Base-by-base conservation (phyloP, 2,797 vertebrate species). In the Notolabrus celidotus region DNA sequence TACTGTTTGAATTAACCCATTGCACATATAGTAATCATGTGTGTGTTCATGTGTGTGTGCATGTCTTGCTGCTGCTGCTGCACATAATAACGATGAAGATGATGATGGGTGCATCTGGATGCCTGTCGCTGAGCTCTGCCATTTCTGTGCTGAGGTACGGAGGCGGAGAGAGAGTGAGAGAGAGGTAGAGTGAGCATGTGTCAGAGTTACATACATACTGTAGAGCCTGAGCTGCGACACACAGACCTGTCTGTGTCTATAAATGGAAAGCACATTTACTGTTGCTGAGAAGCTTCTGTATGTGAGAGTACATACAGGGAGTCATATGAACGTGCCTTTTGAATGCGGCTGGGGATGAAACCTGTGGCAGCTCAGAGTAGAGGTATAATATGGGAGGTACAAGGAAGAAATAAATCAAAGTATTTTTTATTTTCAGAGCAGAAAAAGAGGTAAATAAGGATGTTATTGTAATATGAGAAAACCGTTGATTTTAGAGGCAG, bases 201-300 rank as follows among this genome's bases (percentile, higher is more conserved):
- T 87, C 78, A 82, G 79, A 73, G 53, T 47, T 51, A 47, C 64
- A 65, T 66, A 59, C 59, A 57, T 70, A 66, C 61, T 72, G 65
- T 62, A 67, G 75, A 77, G 70, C 86, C 60, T 76, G 57, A 77
- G 67, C 74, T 86, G 74, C 68, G 55, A 88, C 82, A 81, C 83
- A 86, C n/a, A 20, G 75, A 88, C 85, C 82, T 85, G 79, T 84
- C 84, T 81, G 64, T 83, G 74, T 83, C 86, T 92, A 89, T 85
- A 90, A 90, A 90, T 88, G 85, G 89, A 90, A 89, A 71, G 58
- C 74, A 71, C 60, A 65, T 64, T 86, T 84, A 66, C 90, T 90
- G 85, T 92, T 89, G 88, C 86, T 87, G 86, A 88, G 82, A 84
- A 76, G 57, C 41, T 49, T 76, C 58, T 68, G 46, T 67, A 79